These are phyloP conservation scores for Leptothorax acervorum DNA, from an alignment of 2,888 invertebrate species.

Conservation along the genomic window DNA sequence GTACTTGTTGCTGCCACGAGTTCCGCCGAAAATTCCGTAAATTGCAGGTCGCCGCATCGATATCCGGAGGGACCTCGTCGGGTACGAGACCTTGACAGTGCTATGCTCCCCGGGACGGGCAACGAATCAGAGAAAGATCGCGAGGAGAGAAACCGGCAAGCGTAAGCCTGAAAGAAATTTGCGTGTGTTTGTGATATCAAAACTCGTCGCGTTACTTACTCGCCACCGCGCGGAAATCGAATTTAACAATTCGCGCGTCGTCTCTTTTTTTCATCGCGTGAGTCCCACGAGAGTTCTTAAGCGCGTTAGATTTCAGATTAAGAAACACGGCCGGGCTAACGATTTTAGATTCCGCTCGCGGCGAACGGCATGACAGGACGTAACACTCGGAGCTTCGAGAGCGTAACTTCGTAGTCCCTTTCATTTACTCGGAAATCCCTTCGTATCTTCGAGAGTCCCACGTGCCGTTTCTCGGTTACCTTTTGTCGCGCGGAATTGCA, in stretches of 20 bases:
- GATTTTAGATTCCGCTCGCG: slow-evolving; percentile 9
- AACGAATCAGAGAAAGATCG: neutral
- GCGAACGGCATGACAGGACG: neutral
- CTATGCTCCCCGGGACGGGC: slow-evolving; percentile 14
- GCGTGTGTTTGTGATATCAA: neutral
- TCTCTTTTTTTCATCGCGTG: neutral
- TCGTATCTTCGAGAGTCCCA: neutral
- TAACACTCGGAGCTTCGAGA: slow-evolving; percentile 9
- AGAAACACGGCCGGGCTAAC: neutral
- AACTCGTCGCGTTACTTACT: neutral
- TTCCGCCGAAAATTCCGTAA: neutral
- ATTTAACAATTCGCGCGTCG: neutral
- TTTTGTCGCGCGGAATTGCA: slow-evolving; percentile 36
- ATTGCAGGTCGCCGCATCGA: slow-evolving; percentile 15
- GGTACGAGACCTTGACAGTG: neutral
- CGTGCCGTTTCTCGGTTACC: slow-evolving; percentile 11
- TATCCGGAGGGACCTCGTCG: slow-evolving; percentile 17
- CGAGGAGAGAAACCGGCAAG: neutral
- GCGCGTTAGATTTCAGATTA: slow-evolving; percentile 12
- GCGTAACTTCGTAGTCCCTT: slow-evolving; percentile 40
- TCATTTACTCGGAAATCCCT: slow-evolving; percentile 31
- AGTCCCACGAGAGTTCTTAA: neutral
- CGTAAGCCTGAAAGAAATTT: neutral
- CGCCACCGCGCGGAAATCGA: neutral
- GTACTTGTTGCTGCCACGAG: slow-evolving; percentile 63